Percentiles rank a stretch among this genome's conserved stretches.
Evolutionary conservation across 1,140 invertebrate species (phyloP).

Genomic region (Drosophila arizonae): DNA sequence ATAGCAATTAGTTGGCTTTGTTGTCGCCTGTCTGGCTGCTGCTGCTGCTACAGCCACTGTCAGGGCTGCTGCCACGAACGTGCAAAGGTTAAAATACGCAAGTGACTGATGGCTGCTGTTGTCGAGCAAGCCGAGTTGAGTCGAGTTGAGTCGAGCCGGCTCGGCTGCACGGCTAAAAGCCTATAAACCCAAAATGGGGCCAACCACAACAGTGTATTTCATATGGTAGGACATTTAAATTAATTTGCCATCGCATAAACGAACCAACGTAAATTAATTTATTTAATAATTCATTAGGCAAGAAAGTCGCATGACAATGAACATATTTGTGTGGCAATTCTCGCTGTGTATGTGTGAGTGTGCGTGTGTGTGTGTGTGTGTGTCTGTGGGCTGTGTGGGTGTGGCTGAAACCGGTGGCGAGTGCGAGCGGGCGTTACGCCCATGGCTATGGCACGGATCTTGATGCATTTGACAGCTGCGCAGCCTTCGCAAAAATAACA

Average conservation of each 20-base stretch:
- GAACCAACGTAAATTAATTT: conserved; percentile 73
- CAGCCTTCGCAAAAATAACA: conserved; percentile 48
- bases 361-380: conserved; percentile 10
- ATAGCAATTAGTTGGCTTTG: conserved; percentile 64
- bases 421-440: conserved; percentile 4
- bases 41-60: conserved; percentile 1
- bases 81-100: conserved; percentile 36
- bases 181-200: conserved; percentile 17
- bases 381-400: background rate
- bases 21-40: conserved; percentile 33
- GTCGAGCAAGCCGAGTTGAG: background rate
- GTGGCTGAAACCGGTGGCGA: conserved; percentile 15
- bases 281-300: conserved; percentile 81
- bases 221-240: conserved; percentile 71
- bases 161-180: background rate
- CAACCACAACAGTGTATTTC: conserved; percentile 38
- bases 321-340: conserved; percentile 63
- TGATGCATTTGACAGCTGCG: conserved; percentile 69
- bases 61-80: conserved; percentile 43
- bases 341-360: background rate
- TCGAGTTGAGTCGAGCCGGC: background rate
- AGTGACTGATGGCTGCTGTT: conserved; percentile 34
- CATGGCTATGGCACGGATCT: conserved; percentile 57
- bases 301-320: conserved; percentile 70
- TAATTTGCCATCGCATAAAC: conserved; percentile 67